Evolutionary conservation across 2,113 vertebrate species (phyloP).

Genomic region (Irena cyanogastra): DNA sequence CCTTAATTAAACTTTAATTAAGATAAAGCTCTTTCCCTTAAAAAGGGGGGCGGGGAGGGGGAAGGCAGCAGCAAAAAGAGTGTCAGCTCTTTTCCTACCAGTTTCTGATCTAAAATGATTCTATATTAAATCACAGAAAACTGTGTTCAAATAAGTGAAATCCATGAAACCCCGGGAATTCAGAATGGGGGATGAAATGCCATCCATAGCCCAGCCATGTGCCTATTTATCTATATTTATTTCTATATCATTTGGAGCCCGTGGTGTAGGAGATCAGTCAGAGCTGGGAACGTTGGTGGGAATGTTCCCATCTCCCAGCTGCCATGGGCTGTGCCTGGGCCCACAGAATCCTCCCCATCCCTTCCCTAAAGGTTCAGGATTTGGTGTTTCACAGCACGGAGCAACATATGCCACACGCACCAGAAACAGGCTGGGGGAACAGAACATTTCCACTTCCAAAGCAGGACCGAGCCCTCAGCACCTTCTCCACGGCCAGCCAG

Average conservation of each 20-base stretch:
- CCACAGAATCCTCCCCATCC: neutral
- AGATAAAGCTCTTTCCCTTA: constrained; percentile 88
- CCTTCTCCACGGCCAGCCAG: accelerated
- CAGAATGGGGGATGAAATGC: neutral
- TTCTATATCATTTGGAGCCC: neutral
- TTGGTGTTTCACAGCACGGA: neutral
- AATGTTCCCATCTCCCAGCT: neutral
- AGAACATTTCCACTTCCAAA: neutral
- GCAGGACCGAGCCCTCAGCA: neutral
- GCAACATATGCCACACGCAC: accelerated
- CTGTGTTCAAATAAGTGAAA: constrained; percentile 71
- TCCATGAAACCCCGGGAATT: constrained; percentile 51
- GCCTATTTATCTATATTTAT: neutral
- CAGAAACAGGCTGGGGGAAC: neutral
- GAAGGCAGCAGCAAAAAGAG: constrained; percentile 78
- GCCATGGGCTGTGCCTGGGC: neutral
- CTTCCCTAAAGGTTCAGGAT: neutral
- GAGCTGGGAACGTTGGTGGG: neutral
- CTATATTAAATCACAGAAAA: constrained; percentile 72
- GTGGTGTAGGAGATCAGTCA: neutral
- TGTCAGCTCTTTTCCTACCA: constrained; percentile 72
- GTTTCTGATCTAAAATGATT: constrained; percentile 72
- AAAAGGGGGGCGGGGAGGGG: constrained; percentile 60
- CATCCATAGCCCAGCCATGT: neutral
- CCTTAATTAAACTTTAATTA: constrained; percentile 99